Evolutionary conservation across 2,797 vertebrate species (phyloP), one percentile per base, ranked within the genome.

Genomic region (Alca torda): DNA sequence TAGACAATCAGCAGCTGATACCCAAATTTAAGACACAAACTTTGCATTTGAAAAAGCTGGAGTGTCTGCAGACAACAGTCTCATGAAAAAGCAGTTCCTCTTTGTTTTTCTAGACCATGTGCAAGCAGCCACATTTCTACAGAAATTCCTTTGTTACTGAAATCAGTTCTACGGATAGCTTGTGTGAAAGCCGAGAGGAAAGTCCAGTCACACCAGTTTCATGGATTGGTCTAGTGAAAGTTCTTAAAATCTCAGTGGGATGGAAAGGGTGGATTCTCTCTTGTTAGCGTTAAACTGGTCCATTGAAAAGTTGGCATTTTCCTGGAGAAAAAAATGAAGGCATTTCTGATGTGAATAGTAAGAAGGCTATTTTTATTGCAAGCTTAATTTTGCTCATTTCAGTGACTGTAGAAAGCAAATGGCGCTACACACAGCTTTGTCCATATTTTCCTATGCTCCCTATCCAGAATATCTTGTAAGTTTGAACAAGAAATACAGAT

Each of bases 121-220:
- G 15, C 43, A 74, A 86, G 39, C 17, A 78, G 48, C 8, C 28
- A 53, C 18, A 33, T 82, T 82, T 82, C 20, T 78, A 43, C 37
- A 74, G 74, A 76, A 68, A 61, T 61, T 57, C 11, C 25, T 69
- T 39, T 54, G 43, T 43, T 56, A 48, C 24, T 81, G 50, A 57
- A 81, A 74, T 64, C 10, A 18, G 26, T 56, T 59, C 64, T 69
- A 59, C 59, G 60, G 63, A 72, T 20, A 73, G 26, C 5, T 48
- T 9, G 9, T 35, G 33, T 0, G 0, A 21, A 83, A 48, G 19
- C 5, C 1, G n/a, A 12, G 2, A 12, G 4, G 2, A 3, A 20
- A 7, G 25, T 30, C n/a, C 16, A 10, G 13, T 35, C 33, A 77
- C 31, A 56, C 10, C 23, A 35, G 4, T 2, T 70, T 50, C 41